Base-by-base conservation (phyloP, 2,888 invertebrate species). In the Agrilus cyanescens region DNA sequence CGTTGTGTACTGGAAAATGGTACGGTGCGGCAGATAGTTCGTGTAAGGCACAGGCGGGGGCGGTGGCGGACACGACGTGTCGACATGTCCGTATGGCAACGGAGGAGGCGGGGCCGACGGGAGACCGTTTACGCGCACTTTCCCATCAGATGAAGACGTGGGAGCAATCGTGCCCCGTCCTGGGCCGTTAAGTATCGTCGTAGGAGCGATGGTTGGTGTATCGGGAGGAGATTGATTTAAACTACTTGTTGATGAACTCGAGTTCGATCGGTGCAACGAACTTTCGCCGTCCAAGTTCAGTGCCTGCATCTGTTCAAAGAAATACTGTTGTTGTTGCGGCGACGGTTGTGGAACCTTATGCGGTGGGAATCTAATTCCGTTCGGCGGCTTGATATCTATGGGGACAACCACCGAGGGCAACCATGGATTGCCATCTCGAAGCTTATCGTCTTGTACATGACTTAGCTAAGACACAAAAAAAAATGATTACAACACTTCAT, bases 361-460 rank as follows among this genome's bases (percentile, higher is more conserved):
- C n/a, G 47, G 40, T 14, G 48, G 40, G 39, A 57, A 57, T 30
- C 62, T 54, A 32, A 65, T 52, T 37, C 66, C 66, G 47, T 66
- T 66, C 15, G 57, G 57, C 40, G 55, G 51, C 45, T 57, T 57
- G 45, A 37, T 47, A 29, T 50, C 50, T 12, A 42, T 40, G 42
- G 37, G 48, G 32, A 51, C 37, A 46, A 50, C 46, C 46, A 53
- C 45, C 40, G 53, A 37, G 51, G 46, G 49, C 43, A 50, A 13
- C 55, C 57, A 57, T 20, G 51, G 50, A 12, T 46, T 25, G 10
- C 10, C 32, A 29, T 80, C 79, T 45, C 75, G 70, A 53, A 78
- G 63, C 61, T 79, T 73, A 51, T 79, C 78, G 47, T 80, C 80
- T 41, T 72, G 74, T 60, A 78, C 72, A 57, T 72, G 74, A 53